Evolutionary conservation across 2,113 vertebrate genomes (phyloP).

Genomic region (Equus quagga): DNA sequence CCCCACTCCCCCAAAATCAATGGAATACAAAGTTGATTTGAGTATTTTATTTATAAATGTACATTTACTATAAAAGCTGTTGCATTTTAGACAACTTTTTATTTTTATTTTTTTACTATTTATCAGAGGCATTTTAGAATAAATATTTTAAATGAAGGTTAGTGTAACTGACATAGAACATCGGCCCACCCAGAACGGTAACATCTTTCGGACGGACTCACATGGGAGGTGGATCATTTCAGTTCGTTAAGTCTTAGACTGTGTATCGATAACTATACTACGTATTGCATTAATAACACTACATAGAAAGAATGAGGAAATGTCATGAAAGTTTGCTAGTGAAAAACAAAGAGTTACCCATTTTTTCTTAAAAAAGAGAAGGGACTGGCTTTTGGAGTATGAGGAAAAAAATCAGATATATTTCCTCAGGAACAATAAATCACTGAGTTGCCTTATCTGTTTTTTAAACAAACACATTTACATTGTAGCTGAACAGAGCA

Average conservation of each 20-base stretch:
- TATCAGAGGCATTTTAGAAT: slow-evolving; percentile 96
- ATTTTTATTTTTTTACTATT: slow-evolving; percentile 85
- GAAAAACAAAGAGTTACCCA: slow-evolving; percentile 78
- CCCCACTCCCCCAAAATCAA: background rate
- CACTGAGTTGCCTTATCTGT: slow-evolving; percentile 63
- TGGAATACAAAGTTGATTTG: slow-evolving; percentile 82
- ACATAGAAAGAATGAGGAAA: slow-evolving; percentile 86
- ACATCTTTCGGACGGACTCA: slow-evolving; percentile 81
- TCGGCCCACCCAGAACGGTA: slow-evolving; percentile 85
- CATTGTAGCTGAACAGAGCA: slow-evolving; percentile 72
- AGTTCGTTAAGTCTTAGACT: slow-evolving; percentile 83
- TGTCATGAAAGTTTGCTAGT: slow-evolving; percentile 69
- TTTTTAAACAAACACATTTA: slow-evolving; percentile 84
- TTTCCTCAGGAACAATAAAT: slow-evolving; percentile 81
- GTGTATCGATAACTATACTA: slow-evolving; percentile 85
- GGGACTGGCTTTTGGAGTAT: slow-evolving; percentile 77
- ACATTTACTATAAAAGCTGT: slow-evolving; percentile 97
- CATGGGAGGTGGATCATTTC: slow-evolving; percentile 78
- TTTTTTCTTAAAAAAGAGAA: slow-evolving; percentile 75
- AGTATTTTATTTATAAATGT: slow-evolving; percentile 99
- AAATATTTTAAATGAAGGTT: slow-evolving; percentile 94
- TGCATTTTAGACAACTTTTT: slow-evolving; percentile 92
- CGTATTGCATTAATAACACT: slow-evolving; percentile 88
- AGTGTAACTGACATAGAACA: slow-evolving; percentile 86
- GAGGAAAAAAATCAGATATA: slow-evolving; percentile 73